These are phyloP conservation scores for Cyanoliseus patagonus DNA, from an alignment of 2,113 vertebrate genomes.

Conservation along the genomic window DNA sequence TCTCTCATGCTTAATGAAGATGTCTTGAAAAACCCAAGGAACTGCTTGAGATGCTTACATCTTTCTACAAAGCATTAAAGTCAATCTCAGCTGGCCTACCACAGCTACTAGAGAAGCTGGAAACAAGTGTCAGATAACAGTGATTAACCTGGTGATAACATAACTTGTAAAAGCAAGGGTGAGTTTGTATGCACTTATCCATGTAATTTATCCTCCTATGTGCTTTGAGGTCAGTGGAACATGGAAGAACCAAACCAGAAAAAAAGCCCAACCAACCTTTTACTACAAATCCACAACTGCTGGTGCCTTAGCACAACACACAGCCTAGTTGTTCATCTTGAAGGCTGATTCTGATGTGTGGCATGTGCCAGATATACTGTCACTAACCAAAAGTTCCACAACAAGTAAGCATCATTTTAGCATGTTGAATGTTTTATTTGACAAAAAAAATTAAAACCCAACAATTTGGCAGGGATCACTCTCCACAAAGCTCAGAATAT, in stretches of 20 bases:
- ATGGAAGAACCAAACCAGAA: not conserved
- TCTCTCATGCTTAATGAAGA: not conserved
- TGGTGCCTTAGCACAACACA: not conserved
- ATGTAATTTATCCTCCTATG: not conserved
- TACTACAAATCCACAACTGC: not conserved
- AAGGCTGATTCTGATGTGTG: not conserved
- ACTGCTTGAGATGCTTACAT: accelerated
- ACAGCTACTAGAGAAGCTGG: not conserved
- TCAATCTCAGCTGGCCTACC: not conserved
- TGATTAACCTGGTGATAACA: not conserved
- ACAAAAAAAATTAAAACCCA: not conserved
- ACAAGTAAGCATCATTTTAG: not conserved
- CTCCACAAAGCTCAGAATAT: not conserved
- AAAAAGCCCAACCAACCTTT: not conserved
- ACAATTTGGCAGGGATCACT: not conserved
- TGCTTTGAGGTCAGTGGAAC: not conserved
- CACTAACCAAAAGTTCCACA: not conserved
- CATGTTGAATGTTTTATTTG: not conserved
- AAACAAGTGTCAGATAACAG: not conserved
- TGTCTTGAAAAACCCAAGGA: not conserved
- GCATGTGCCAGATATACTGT: not conserved
- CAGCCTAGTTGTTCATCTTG: accelerated
- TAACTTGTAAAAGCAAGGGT: not conserved
- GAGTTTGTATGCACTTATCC: not conserved
- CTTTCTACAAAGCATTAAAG: not conserved